Percentiles rank a stretch among this genome's conserved stretches.
These are phyloP conservation scores for Eristalinus sepulchralis DNA, from an alignment of 2,888 invertebrate genomes.

Conservation along the genomic window DNA sequence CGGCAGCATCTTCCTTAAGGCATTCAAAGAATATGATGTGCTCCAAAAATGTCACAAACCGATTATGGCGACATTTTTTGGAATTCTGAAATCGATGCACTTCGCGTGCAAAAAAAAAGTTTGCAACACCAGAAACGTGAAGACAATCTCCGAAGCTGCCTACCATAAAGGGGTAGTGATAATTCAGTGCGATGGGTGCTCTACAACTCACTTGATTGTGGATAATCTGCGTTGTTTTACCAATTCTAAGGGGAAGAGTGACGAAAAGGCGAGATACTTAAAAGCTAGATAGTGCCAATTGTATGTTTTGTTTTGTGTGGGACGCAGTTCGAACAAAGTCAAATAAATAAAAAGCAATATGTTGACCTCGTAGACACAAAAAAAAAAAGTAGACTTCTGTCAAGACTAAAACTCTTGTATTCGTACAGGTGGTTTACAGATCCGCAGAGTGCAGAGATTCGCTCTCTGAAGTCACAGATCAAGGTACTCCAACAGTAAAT, in stretches of 20 bases:
- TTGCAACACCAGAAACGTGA: constrained; percentile 78
- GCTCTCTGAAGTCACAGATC: too few relatives aligned
- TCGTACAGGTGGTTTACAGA: too few relatives aligned
- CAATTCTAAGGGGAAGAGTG: constrained; percentile 75
- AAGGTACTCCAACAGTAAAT: too few relatives aligned
- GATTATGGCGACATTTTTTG: too few relatives aligned
- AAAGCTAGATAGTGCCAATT: constrained; percentile 28
- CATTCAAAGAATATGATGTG: too few relatives aligned
- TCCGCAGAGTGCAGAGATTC: too few relatives aligned
- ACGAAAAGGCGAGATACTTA: constrained; percentile 78
- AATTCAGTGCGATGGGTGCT: constrained; percentile 79
- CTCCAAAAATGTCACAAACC: too few relatives aligned
- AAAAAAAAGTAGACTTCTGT: too few relatives aligned
- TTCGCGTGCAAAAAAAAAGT: too few relatives aligned
- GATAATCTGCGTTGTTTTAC: constrained; percentile 78
- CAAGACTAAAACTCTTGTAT: too few relatives aligned
- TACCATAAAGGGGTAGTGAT: constrained; percentile 78
- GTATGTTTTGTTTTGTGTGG: constrained; percentile 20
- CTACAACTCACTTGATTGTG: constrained; percentile 78
- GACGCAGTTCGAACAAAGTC: constrained; percentile 12
- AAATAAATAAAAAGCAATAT: constrained; percentile 17
- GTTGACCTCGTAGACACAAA: not conserved
- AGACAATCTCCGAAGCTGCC: constrained; percentile 78
- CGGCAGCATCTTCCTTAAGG: too few relatives aligned
- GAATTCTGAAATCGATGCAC: too few relatives aligned